Conservation (phyloP, 1,140 invertebrate species). For the Ceratina calcarata region DNA sequence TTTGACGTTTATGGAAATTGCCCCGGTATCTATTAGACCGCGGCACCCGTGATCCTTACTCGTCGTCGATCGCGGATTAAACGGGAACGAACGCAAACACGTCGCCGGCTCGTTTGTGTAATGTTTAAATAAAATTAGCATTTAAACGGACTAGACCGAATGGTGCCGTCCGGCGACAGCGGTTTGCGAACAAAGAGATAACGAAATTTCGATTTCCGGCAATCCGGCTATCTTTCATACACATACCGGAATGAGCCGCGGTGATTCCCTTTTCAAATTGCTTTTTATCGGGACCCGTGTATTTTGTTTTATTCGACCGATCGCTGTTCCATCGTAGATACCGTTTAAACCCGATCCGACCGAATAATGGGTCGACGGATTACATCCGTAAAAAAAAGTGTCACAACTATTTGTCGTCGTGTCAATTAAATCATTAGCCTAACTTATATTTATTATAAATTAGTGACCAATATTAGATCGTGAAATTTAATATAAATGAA, state of each 20-base stretch:
- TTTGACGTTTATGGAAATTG: neutral
- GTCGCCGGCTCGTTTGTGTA: constrained; percentile 21
- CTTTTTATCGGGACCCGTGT: constrained; percentile 19
- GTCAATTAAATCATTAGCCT: neutral
- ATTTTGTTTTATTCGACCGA: constrained; percentile 9
- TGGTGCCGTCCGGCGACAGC: neutral
- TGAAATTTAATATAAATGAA: too few relatives aligned
- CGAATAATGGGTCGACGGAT: neutral
- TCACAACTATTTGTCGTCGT: neutral
- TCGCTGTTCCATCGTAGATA: constrained; percentile 22
- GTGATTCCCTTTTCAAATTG: constrained; percentile 16
- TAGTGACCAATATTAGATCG: too few relatives aligned
- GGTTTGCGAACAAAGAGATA: constrained; percentile 32
- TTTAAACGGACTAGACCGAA: constrained; percentile 42
- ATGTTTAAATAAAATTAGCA: constrained; percentile 50
- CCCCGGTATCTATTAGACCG: neutral
- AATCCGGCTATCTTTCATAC: constrained; percentile 42
- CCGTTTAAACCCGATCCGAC: neutral
- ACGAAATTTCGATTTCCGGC: constrained; percentile 46
- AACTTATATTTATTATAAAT: too few relatives aligned
- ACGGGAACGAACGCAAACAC: neutral
- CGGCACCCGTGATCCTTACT: neutral
- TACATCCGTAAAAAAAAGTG: neutral
- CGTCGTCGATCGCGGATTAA: constrained; percentile 5
- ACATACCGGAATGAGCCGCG: neutral